phyloP scores from a whole-genome alignment of 92 coral and sea anemone genomes.

The Actinostola sp. region DNA sequence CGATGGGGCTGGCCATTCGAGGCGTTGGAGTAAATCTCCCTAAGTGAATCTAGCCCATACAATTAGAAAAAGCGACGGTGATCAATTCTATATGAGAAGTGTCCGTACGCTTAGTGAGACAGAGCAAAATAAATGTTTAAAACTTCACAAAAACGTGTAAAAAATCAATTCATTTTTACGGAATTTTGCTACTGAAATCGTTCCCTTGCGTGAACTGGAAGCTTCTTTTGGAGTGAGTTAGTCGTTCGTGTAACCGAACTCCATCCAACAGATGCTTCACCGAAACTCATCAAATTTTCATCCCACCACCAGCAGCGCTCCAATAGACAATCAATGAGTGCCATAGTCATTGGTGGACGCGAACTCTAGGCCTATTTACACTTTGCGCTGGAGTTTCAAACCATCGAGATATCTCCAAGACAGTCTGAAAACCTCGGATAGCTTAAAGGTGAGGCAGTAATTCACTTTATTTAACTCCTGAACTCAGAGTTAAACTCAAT shows the following conservation, averaged over 20 bases:
- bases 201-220: not conserved
- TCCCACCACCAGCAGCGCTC: conserved; percentile 41
- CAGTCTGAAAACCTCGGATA: conserved; percentile 1
- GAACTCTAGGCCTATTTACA: conserved; percentile 15
- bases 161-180: not conserved
- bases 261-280: conserved; percentile 20
- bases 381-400: conserved; percentile 8
- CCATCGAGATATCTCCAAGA: conserved; percentile 1
- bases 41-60: conserved; percentile 20
- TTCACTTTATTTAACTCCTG: not conserved
- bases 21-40: conserved; percentile 7
- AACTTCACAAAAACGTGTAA: not conserved
- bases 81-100: conserved; percentile 22
- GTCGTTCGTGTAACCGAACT: conserved; percentile 8
- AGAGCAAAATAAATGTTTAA: conserved; percentile 8
- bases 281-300: conserved; percentile 37
- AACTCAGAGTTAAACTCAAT: not conserved
- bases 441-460: conserved; percentile 3
- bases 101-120: conserved; percentile 3
- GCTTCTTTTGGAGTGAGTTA: not conserved
- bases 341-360: conserved; percentile 18
- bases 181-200: not conserved
- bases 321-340: conserved; percentile 19
- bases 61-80: conserved; percentile 9
- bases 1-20: conserved; percentile 15